Evolutionary conservation across 2,888 invertebrate species (phyloP).

Genomic region (Auanema sp.): DNA sequence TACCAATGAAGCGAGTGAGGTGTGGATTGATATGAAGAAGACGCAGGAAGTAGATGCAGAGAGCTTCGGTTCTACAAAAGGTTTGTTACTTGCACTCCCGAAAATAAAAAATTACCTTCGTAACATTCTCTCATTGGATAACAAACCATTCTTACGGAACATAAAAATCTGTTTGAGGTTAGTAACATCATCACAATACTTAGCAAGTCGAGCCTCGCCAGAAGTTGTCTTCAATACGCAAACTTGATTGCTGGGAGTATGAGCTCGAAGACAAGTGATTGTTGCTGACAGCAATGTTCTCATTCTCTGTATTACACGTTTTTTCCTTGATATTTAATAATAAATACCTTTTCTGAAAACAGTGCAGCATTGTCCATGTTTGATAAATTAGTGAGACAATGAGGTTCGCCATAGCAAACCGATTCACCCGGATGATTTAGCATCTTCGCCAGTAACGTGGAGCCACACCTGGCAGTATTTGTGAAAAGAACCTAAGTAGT

Average conservation of each 20-base stretch:
- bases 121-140: conserved; percentile 19
- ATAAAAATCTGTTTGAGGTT: conserved; percentile 25
- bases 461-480: conserved; percentile 27
- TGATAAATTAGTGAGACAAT: conserved; percentile 15
- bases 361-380: conserved; percentile 7
- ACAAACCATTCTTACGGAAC: conserved; percentile 22
- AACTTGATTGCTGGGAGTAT: conserved; percentile 19
- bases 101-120: conserved; percentile 4
- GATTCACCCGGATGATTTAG: conserved; percentile 14
- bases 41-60: not conserved
- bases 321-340: not conserved
- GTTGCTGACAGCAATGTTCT: conserved; percentile 10
- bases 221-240: conserved; percentile 24
- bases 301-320: conserved; percentile 12
- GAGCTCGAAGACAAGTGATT: conserved; percentile 18
- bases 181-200: conserved; percentile 10
- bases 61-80: not conserved
- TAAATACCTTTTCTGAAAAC: conserved; percentile 1
- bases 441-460: conserved; percentile 27
- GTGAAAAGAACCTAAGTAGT: conserved; percentile 22
- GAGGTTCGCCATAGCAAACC: conserved; percentile 22
- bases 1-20: no score
- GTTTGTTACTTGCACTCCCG: not conserved
- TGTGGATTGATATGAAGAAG: not conserved
- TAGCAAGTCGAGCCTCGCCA: conserved; percentile 19